These are phyloP conservation scores for Heterodera carotae DNA, from an alignment of 1,140 invertebrate genomes.

Conservation along the genomic window DNA sequence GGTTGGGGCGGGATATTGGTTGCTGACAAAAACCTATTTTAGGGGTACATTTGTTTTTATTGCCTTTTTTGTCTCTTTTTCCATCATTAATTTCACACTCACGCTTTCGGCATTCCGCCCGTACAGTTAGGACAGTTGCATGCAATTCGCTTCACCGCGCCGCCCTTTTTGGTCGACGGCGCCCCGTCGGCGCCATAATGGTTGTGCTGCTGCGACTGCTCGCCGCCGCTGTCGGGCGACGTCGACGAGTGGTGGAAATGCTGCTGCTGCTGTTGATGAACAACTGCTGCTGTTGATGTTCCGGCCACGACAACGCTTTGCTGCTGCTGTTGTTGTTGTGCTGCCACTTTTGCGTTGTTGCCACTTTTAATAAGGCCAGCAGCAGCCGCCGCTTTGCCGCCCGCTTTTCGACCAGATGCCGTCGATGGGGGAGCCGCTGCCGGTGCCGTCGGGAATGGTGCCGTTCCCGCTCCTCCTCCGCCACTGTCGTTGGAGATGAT, in stretches of 20 bases:
- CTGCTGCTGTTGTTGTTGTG: neutral
- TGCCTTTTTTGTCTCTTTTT: too few species aligned
- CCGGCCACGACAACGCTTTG: neutral
- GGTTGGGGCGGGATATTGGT: too few species aligned
- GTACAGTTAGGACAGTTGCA: constrained; percentile 64
- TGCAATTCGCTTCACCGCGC: constrained; percentile 57
- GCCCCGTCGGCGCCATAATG: constrained; percentile 2
- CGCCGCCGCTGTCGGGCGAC: constrained; percentile 10
- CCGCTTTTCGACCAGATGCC: constrained; percentile 37
- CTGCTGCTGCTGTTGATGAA: neutral
- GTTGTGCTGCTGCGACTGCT: constrained; percentile 36
- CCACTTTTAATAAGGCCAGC: neutral
- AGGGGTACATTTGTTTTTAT: too few species aligned
- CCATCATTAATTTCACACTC: constrained; percentile 25
- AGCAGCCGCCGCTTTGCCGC: constrained; percentile 10
- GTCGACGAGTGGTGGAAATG: neutral
- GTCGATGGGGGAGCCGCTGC: constrained; percentile 9
- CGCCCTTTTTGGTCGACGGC: constrained; percentile 28
- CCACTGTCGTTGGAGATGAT: constrained; percentile 60
- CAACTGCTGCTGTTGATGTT: neutral
- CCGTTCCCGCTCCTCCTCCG: constrained; percentile 9
- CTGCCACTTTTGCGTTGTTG: neutral
- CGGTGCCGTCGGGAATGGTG: constrained; percentile 20
- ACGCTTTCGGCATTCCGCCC: constrained; percentile 33
- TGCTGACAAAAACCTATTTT: too few species aligned